A percentile compares a stretch with the other conserved stretches of the same genome.
These are phyloP conservation scores for Copsychus sechellarum DNA, from an alignment of 2,113 vertebrate species.

Conservation along the genomic window DNA sequence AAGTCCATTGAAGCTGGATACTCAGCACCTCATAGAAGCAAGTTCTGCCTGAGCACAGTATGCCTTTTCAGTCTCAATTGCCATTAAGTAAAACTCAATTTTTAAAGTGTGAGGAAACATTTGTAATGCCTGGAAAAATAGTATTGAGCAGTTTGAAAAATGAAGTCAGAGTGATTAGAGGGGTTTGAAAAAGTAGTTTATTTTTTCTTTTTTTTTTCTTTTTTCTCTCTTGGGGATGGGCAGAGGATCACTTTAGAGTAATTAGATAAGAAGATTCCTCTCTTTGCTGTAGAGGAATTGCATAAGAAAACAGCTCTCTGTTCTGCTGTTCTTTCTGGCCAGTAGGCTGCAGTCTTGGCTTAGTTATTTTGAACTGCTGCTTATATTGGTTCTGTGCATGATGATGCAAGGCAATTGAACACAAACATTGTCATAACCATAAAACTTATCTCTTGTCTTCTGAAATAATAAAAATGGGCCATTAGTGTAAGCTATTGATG, in stretches of 20 bases:
- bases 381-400: background rate
- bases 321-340: background rate
- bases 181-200: background rate
- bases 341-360: slow-evolving; percentile 23
- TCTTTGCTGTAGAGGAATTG: background rate
- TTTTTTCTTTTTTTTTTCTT: background rate
- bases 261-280: background rate
- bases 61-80: background rate
- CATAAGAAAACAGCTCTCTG: background rate
- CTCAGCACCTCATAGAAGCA: background rate
- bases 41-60: background rate
- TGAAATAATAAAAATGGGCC: slow-evolving; percentile 19
- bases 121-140: background rate
- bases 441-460: background rate
- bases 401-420: background rate
- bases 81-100: background rate
- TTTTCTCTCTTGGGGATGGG: background rate
- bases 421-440: background rate
- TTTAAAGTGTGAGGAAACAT: background rate
- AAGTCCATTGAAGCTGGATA: background rate
- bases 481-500: background rate
- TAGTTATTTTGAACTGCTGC: background rate
- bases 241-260: background rate
- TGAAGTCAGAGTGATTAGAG: background rate
- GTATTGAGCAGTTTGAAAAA: background rate